Evolutionary conservation across 2,888 invertebrate genomes (phyloP).

Genomic region (Eristalinus sepulchralis): DNA sequence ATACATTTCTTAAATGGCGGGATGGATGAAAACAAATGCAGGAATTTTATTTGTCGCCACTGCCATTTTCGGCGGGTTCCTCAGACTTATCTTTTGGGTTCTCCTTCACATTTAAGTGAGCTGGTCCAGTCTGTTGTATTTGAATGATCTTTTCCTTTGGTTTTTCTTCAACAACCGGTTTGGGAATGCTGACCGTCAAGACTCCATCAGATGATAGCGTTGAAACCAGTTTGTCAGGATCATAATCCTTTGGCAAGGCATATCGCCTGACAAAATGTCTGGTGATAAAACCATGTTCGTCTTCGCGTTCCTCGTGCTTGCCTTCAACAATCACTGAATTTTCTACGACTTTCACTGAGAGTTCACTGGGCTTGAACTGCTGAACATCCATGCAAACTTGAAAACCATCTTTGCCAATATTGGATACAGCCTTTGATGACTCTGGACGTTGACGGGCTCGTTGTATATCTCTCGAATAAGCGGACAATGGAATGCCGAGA

Average conservation of each 20-base stretch:
- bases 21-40: neutral
- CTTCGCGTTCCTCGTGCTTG: conserved; percentile 88
- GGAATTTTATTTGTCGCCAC: neutral
- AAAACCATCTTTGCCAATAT: conserved; percentile 84
- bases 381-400: conserved; percentile 88
- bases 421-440: neutral
- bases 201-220: conserved; percentile 89
- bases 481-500: neutral
- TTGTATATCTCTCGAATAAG: neutral
- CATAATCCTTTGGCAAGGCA: conserved; percentile 87
- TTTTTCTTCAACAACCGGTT: conserved; percentile 75
- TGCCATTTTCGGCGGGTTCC: neutral
- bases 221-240: conserved; percentile 87
- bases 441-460: neutral
- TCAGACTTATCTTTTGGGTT: conserved; percentile 74
- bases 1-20: neutral
- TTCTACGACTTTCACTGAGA: conserved; percentile 89
- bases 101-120: conserved; percentile 81
- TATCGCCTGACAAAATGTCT: conserved; percentile 89
- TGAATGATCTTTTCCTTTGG: conserved; percentile 83
- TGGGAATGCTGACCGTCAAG: conserved; percentile 86
- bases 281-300: conserved; percentile 88
- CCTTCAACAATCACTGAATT: conserved; percentile 88
- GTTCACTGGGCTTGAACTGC: conserved; percentile 88
- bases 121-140: conserved; percentile 85